Conservation (phyloP, 2,113 vertebrate genomes). For the Paratilapia polleni region DNA sequence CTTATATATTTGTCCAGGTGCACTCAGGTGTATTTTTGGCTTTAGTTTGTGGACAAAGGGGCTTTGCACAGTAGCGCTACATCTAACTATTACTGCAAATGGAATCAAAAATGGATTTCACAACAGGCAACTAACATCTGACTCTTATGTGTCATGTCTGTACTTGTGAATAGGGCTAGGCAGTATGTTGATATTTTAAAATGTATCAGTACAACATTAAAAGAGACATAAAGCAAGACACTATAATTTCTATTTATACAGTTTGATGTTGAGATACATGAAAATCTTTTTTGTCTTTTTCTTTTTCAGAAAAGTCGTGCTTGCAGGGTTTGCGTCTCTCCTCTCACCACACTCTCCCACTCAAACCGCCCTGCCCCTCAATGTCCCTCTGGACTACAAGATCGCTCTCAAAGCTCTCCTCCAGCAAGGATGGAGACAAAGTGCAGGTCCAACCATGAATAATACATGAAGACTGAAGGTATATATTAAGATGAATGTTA, state of each 20-base stretch:
- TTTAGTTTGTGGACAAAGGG: not conserved
- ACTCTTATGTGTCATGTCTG: not conserved
- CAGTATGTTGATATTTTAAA: too few relatives aligned
- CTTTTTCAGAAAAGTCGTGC: not conserved
- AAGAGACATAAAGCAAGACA: too few relatives aligned
- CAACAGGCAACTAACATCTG: not conserved
- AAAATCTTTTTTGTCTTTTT: not conserved
- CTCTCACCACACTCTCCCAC: not conserved
- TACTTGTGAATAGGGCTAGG: fast-evolving
- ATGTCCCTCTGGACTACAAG: not conserved
- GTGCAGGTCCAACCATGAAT: not conserved
- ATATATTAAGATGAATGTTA: not conserved
- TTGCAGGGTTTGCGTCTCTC: not conserved
- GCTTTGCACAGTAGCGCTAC: not conserved
- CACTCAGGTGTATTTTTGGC: not conserved
- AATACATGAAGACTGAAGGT: not conserved
- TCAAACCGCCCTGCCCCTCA: not conserved
- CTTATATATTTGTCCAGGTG: not conserved
- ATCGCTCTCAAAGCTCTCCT: not conserved
- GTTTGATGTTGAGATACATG: not conserved
- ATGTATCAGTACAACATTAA: too few relatives aligned
- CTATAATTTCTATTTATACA: not conserved
- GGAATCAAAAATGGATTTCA: not conserved
- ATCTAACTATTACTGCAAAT: not conserved
- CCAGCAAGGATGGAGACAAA: not conserved